Percentiles rank a stretch among this genome's conserved stretches.
Conservation (phyloP, 2,888 invertebrate species). For the Pachliopta kotzebuea region DNA sequence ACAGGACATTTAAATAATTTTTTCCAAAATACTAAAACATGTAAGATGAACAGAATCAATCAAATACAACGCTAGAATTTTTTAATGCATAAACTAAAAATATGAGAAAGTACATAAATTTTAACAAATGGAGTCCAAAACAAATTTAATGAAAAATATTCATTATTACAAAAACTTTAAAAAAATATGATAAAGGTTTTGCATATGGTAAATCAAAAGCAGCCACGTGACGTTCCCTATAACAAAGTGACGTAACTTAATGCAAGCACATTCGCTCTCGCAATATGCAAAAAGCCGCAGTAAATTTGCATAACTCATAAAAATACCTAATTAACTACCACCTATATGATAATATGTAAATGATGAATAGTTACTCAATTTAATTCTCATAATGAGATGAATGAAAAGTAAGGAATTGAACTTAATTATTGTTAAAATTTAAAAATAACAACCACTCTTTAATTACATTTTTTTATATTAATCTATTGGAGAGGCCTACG, state of each 20-base stretch:
- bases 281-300: background rate
- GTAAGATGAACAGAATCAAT: background rate
- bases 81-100: background rate
- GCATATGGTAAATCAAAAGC: background rate
- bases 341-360: background rate
- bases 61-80: too few relatives aligned
- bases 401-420: too few relatives aligned
- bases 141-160: background rate
- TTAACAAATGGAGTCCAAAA: too few relatives aligned
- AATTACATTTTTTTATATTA: too few relatives aligned
- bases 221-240: background rate
- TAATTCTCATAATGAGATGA: too few relatives aligned
- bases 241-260: constrained; percentile 6
- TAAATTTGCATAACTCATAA: constrained; percentile 2
- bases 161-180: background rate
- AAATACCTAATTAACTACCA: background rate
- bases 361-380: too few relatives aligned
- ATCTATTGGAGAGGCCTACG: too few relatives aligned
- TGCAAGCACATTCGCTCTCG: background rate
- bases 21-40: background rate
- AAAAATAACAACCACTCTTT: too few relatives aligned
- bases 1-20: background rate
- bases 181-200: constrained; percentile 1
- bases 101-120: background rate
- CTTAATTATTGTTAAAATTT: too few relatives aligned